Conservation (phyloP, 2,797 vertebrate genomes). For the Bradypodion ventrale region DNA sequence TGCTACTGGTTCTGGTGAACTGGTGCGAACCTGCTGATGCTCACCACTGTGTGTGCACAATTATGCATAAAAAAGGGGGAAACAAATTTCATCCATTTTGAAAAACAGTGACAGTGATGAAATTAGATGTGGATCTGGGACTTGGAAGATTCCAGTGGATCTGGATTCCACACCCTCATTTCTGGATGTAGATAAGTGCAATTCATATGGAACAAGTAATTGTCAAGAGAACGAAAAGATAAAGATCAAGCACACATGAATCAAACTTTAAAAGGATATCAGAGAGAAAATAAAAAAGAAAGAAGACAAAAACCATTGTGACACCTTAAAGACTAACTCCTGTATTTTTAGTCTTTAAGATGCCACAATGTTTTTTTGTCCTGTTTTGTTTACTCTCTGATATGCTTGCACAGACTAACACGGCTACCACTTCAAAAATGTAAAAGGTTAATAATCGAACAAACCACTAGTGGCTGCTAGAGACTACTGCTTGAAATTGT, state of each 20-base stretch:
- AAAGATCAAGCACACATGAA: neutral
- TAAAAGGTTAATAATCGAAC: neutral
- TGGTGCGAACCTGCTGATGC: no score
- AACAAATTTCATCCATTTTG: neutral
- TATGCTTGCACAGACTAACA: no score
- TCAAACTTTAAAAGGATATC: neutral
- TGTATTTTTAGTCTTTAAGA: no score
- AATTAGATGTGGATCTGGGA: neutral
- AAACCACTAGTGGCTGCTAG: neutral
- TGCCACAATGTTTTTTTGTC: no score
- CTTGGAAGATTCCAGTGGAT: no score
- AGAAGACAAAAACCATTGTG: no score
- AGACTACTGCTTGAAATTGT: neutral
- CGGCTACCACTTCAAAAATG: no score
- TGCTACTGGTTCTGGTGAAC: no score
- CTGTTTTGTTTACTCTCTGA: no score
- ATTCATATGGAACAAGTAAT: neutral
- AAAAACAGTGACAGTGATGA: neutral
- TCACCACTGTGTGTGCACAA: neutral
- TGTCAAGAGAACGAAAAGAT: neutral
- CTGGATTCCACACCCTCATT: no score
- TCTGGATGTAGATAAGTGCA: neutral
- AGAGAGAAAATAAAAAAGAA: no score
- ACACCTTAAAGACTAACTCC: no score
- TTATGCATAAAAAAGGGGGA: neutral